A percentile compares a stretch with the other conserved stretches of the same genome.
phyloP scores from a whole-genome alignment of 2,797 vertebrate genomes.

The Scolopax rusticola region DNA sequence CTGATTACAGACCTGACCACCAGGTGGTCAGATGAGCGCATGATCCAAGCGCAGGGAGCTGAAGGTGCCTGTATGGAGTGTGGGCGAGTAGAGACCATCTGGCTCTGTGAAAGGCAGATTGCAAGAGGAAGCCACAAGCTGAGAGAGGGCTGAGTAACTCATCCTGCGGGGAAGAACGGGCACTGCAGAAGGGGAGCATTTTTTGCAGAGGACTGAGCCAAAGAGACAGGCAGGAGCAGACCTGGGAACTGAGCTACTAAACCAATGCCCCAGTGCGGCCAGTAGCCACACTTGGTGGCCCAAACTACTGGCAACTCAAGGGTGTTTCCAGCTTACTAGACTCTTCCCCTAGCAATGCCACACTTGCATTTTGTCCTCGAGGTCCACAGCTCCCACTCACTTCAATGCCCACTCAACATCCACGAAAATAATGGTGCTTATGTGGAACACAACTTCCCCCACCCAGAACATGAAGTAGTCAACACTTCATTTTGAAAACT shows the following conservation, averaged over 20 bases:
- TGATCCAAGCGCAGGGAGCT: neutral
- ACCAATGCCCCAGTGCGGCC: neutral
- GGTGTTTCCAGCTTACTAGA: neutral
- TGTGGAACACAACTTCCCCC: neutral
- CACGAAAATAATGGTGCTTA: neutral
- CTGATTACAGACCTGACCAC: neutral
- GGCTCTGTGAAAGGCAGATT: conserved; percentile 44
- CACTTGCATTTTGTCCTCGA: neutral
- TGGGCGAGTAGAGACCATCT: conserved; percentile 60
- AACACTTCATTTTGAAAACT: neutral
- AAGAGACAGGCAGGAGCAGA: neutral
- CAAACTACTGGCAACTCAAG: neutral
- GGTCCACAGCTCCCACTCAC: neutral
- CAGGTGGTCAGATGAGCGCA: neutral
- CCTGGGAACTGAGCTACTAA: neutral
- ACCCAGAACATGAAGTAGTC: neutral
- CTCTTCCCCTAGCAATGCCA: neutral
- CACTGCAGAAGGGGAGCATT: neutral
- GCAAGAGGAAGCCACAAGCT: conserved; percentile 47
- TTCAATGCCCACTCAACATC: neutral
- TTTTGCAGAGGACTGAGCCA: neutral
- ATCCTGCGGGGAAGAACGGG: fast-evolving
- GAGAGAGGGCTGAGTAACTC: neutral
- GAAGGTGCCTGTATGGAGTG: neutral
- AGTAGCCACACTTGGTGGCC: neutral